Percentiles rank a stretch among this genome's conserved stretches.
These are phyloP conservation scores for Buceros bicornis DNA, from an alignment of 2,797 vertebrate species.

Conservation along the genomic window DNA sequence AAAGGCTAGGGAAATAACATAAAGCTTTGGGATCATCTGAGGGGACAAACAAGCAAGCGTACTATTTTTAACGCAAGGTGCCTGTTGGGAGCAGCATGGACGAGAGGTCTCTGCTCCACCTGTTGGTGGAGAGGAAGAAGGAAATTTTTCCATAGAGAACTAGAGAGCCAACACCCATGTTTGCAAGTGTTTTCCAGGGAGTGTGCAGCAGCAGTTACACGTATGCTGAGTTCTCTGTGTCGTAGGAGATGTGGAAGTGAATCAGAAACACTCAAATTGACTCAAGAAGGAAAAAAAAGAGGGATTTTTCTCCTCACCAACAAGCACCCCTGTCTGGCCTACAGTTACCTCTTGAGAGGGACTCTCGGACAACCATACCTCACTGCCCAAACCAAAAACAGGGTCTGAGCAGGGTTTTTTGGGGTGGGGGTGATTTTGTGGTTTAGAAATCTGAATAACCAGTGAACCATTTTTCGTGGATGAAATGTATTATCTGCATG, in stretches of 20 bases:
- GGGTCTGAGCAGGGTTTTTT: not conserved
- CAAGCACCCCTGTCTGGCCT: not conserved
- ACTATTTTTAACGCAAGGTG: not conserved
- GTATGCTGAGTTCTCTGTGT: not conserved
- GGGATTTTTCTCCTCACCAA: not conserved
- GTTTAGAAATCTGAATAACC: not conserved
- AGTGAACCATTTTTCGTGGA: not conserved
- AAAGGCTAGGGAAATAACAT: not conserved
- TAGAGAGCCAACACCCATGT: fast-evolving
- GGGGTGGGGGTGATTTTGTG: not conserved
- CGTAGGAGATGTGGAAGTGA: not conserved
- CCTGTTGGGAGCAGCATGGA: fast-evolving
- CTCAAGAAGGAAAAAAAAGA: not conserved
- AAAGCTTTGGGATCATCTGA: not conserved
- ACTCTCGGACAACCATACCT: not conserved
- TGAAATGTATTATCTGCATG: fast-evolving
- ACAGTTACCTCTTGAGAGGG: not conserved
- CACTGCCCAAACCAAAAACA: not conserved
- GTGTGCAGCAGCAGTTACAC: not conserved
- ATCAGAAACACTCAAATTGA: not conserved
- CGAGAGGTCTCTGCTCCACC: not conserved
- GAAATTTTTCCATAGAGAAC: not conserved
- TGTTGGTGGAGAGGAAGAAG: not conserved
- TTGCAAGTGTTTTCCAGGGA: not conserved
- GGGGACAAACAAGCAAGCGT: not conserved